Evolutionary conservation across 2,797 vertebrate genomes (phyloP).

Genomic region (Lacerta viridis): DNA sequence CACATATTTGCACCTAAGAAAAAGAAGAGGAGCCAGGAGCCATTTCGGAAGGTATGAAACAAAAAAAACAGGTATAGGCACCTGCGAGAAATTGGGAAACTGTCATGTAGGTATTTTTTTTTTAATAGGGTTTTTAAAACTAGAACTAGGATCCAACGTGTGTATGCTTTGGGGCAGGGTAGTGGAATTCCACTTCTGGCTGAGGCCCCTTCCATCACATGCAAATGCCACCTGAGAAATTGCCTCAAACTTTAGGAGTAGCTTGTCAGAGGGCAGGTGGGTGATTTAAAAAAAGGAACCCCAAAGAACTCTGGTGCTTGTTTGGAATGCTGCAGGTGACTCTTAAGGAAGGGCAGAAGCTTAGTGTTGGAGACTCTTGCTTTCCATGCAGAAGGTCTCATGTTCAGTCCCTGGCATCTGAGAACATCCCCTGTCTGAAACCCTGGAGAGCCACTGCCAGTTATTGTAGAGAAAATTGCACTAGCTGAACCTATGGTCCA

Average conservation of each 20-base stretch:
- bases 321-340: neutral
- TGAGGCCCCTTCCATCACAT: neutral
- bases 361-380: no score
- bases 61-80: neutral
- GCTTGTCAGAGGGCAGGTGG: neutral
- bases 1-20: constrained; percentile 94
- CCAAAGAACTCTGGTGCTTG: no score
- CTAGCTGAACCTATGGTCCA: no score
- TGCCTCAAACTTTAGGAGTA: no score
- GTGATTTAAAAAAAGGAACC: neutral
- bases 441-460: no score
- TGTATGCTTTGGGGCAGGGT: neutral
- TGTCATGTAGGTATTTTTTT: neutral
- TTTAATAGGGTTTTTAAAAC: neutral
- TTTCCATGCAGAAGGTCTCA: no score
- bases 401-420: no score
- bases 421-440: no score
- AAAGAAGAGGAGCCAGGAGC: constrained; percentile 90
- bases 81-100: neutral
- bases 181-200: neutral
- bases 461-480: no score
- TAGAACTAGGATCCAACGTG: neutral
- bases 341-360: neutral
- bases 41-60: constrained; percentile 75
- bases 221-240: neutral